These are phyloP conservation scores for Brienomyrus longianalis DNA, from an alignment of 2,113 vertebrate genomes.

Conservation along the genomic window DNA sequence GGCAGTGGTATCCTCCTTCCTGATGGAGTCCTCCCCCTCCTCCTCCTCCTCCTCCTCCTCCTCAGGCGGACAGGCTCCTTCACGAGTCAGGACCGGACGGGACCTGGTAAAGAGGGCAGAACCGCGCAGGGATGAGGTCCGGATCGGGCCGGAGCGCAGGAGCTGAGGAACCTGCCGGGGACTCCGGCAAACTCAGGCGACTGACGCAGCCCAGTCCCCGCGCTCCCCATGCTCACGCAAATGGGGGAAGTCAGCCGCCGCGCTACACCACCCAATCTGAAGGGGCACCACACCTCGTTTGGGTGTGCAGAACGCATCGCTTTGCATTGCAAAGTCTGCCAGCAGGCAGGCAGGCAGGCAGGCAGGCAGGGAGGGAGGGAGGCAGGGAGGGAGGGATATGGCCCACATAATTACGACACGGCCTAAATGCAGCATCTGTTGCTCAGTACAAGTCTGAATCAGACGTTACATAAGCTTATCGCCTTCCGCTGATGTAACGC, in stretches of 20 bases:
- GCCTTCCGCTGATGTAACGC: background rate
- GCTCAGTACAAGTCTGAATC: background rate
- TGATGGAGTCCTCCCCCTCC: slow-evolving; percentile 24
- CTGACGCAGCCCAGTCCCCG: background rate
- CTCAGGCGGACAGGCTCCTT: background rate
- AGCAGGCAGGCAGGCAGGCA: background rate
- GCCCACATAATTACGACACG: background rate
- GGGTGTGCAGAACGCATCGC: slow-evolving; percentile 20
- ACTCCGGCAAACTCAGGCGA: background rate
- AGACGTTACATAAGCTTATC: background rate
- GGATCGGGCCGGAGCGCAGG: background rate
- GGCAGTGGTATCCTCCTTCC: slow-evolving; percentile 32
- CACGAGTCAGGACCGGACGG: background rate
- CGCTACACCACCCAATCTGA: background rate
- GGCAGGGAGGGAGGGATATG: background rate
- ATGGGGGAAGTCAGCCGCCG: slow-evolving; percentile 30
- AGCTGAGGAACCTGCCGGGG: slow-evolving; percentile 13
- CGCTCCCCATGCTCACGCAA: slow-evolving; percentile 53
- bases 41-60: slow-evolving; percentile 28
- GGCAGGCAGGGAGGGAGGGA: background rate
- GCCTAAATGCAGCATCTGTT: slow-evolving; percentile 4
- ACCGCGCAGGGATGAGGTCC: background rate
- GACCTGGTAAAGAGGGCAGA: background rate
- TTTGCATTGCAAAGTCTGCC: slow-evolving; percentile 62
- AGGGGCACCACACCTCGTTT: background rate